phyloP scores from a whole-genome alignment of 64 coral and sea anemone species.

The Cladopsammia gracilis region DNA sequence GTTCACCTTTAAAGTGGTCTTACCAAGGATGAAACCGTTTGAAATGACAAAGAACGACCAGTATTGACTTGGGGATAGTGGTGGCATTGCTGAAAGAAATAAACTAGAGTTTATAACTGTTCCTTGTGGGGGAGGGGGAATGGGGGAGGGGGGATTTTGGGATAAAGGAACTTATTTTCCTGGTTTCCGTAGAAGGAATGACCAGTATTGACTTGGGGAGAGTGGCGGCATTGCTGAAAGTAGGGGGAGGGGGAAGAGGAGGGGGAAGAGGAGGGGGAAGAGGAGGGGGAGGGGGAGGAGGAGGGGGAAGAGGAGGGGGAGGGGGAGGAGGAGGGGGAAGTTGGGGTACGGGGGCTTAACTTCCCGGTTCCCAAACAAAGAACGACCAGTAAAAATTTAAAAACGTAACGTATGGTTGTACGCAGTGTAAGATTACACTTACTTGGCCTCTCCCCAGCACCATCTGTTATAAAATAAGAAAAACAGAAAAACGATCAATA shows the following conservation, averaged over 20 bases:
- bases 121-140: no score
- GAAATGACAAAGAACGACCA: conserved; percentile 86
- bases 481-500: neutral
- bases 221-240: conserved; percentile 76
- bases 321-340: no score
- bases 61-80: conserved; percentile 72
- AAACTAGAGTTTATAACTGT: no score
- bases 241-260: no score
- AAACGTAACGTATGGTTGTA: no score
- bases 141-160: no score
- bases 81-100: conserved; percentile 61
- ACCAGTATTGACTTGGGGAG: conserved; percentile 81
- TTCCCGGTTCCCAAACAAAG: neutral
- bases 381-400: conserved; percentile 77
- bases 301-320: no score
- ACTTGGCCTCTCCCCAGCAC: conserved; percentile 33
- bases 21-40: conserved; percentile 68
- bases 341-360: no score
- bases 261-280: no score
- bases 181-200: conserved; percentile 44
- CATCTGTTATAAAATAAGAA: neutral
- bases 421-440: neutral
- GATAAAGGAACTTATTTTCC: no score
- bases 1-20: conserved; percentile 60
- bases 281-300: no score